Base-by-base conservation (phyloP, 2,888 invertebrate genomes). In the Bombylius discolor region DNA sequence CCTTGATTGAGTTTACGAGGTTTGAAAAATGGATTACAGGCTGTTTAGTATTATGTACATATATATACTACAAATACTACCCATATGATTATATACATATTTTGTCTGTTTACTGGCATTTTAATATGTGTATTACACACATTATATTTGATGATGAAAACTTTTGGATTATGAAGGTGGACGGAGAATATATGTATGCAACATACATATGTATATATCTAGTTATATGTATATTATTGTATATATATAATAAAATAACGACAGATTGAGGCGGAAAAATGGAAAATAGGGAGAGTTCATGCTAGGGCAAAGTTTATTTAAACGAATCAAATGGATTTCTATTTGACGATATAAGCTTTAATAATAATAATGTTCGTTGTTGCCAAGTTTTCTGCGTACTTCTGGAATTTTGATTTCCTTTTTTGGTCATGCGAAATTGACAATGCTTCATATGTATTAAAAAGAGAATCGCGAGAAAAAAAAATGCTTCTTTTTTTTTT, bases 381-480 rank as follows among this genome's bases (percentile, higher is more conserved):
- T 55, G 55, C 55, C 55, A 55, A 51, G 55, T 55, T 11, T 42
- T 11, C 7, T 55, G 50, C 50, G 55, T 55, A 45, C 34, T 55
- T 50, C 50, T 55, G 55, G 51, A 55, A 54, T 52, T 36, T 52
- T 52, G 52, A 57, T 57, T 57, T 51, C 53, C 47, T 57, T 53
- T 53, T 57, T 51, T 57, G 55, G 55, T 39, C 49, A 50, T 57
- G 47, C 50, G 47, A 53, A 53, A 47, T 42, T 42, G 8, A 11
- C 39, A 8, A 4, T 11, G 12, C 12, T 42, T 42, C 11, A 42
- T 11, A 42, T 23, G 23, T 23, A 23, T 23, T 23, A 23, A 23
- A 23, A 23, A 23, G 23, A 23, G 23, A 23, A 23, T 23, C 23
- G 23, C 23, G 23, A 23, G 23, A 23, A 23, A 23, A 23, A 23